phyloP scores from a whole-genome alignment of 1,140 invertebrate species.

The Laupala kohalensis region DNA sequence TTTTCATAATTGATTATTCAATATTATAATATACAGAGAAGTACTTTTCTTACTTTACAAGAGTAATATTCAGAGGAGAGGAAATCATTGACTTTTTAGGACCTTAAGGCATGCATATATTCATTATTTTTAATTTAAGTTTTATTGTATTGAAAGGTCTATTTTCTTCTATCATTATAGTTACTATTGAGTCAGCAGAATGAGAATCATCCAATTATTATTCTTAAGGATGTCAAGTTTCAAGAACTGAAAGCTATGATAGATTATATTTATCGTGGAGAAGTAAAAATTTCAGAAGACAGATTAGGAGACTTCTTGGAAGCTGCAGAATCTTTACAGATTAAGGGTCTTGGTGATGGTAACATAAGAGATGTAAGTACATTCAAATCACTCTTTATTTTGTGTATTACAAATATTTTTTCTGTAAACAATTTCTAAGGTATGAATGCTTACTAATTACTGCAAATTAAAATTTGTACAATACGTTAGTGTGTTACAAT shows the following conservation, averaged over 20 bases:
- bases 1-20: no score
- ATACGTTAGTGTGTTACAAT: conserved; percentile 4
- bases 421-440: conserved; percentile 26
- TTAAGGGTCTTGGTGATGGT: conserved; percentile 65
- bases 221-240: conserved; percentile 83
- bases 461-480: no score
- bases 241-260: conserved; percentile 82
- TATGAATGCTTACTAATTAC: no score
- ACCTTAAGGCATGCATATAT: background rate
- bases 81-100: no score
- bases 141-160: background rate
- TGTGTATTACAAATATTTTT: conserved; percentile 22
- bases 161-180: conserved; percentile 41
- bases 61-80: no score
- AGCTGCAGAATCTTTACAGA: conserved; percentile 80
- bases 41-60: no score
- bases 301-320: conserved; percentile 76
- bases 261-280: conserved; percentile 88
- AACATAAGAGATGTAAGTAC: conserved; percentile 29
- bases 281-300: conserved; percentile 87
- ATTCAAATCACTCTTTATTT: conserved; percentile 29
- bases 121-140: background rate
- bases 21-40: no score
- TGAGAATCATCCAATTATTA: conserved; percentile 83
- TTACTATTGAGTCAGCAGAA: conserved; percentile 71